Conservation (phyloP, 2,888 invertebrate species). For the Strigamia maritima region DNA sequence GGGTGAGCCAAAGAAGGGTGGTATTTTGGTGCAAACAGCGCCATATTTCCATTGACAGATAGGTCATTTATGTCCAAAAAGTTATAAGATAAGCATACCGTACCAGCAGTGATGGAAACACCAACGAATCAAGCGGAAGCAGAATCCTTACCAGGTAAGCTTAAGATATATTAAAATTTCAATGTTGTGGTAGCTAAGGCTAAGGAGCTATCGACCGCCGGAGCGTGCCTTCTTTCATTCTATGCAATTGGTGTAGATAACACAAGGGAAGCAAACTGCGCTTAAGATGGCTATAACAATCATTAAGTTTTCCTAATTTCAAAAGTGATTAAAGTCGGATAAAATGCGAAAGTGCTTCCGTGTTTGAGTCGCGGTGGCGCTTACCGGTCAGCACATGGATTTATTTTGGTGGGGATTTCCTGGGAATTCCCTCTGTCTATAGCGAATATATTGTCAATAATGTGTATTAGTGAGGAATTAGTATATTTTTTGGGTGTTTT, state of each 20-base stretch:
- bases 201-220: not conserved
- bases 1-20: slow-evolving; percentile 6
- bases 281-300: not conserved
- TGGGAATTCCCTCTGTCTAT: slow-evolving; percentile 30
- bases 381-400: slow-evolving; percentile 21
- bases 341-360: not conserved
- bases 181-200: not conserved
- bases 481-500: not conserved
- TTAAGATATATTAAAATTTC: not conserved
- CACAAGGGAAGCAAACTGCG: not conserved
- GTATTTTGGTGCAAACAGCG: slow-evolving; percentile 26
- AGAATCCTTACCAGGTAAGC: slow-evolving; percentile 34
- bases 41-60: slow-evolving; percentile 29
- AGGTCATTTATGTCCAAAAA: slow-evolving; percentile 25
- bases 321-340: not conserved
- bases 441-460: slow-evolving; percentile 16
- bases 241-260: not conserved
- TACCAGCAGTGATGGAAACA: not conserved
- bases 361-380: slow-evolving; percentile 28
- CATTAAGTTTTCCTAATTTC: not conserved
- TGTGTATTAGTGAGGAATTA: not conserved
- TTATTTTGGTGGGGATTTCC: slow-evolving; percentile 35
- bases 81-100: not conserved
- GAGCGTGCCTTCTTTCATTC: not conserved
- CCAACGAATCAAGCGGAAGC: slow-evolving; percentile 23